A percentile compares a stretch with the other conserved stretches of the same genome.
Evolutionary conservation across 2,113 vertebrate genomes (phyloP).

Genomic region (Crotalus viridis): DNA sequence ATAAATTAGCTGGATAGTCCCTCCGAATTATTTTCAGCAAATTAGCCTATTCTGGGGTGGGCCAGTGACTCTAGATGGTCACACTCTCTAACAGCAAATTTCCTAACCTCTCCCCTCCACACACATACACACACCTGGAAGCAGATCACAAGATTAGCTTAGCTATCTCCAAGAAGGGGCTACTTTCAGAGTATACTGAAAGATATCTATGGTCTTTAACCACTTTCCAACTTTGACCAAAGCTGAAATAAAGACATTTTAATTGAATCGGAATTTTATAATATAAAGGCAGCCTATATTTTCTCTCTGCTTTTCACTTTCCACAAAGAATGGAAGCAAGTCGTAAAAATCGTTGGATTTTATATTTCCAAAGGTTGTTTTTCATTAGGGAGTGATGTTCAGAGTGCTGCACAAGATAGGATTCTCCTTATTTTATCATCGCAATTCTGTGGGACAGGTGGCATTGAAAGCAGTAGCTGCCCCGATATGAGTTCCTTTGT

Average conservation of each 20-base stretch:
- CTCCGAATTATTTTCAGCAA: constrained; percentile 24
- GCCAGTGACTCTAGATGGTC: neutral
- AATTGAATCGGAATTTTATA: neutral
- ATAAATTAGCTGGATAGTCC: neutral
- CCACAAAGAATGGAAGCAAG: neutral
- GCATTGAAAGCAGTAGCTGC: neutral
- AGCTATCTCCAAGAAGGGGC: neutral
- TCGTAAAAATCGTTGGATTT: neutral
- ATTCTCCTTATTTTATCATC: neutral
- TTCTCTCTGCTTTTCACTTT: neutral
- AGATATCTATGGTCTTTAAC: constrained; percentile 1
- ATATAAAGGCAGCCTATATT: neutral
- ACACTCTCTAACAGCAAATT: neutral
- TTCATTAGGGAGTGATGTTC: neutral
- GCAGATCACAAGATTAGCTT: constrained; percentile 1
- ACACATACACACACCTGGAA: neutral
- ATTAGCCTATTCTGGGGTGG: constrained; percentile 17
- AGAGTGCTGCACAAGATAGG: neutral
- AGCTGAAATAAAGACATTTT: neutral
- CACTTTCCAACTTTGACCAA: neutral
- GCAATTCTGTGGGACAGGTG: neutral
- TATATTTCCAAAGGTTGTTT: neutral
- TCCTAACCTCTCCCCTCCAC: neutral
- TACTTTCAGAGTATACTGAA: neutral
- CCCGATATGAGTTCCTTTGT: neutral